phyloP scores from a whole-genome alignment of 2,888 invertebrate genomes.

The Amiota minor region DNA sequence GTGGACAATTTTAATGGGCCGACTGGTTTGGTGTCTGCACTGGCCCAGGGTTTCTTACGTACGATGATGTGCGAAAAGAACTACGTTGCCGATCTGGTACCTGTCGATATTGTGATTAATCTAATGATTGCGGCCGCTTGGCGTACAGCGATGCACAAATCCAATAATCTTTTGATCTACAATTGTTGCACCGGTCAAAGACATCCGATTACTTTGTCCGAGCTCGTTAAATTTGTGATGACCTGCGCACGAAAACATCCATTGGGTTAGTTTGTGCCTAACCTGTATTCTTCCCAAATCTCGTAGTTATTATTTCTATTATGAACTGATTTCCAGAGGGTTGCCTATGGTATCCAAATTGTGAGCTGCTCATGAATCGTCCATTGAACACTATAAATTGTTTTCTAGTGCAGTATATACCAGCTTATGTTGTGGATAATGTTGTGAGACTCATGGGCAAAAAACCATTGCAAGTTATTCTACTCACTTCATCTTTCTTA shows the following conservation, averaged over 20 bases:
- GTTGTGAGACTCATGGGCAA: conserved; percentile 84
- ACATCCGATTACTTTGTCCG: conserved; percentile 94
- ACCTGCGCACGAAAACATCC: conserved; percentile 91
- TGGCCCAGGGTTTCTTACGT: conserved; percentile 85
- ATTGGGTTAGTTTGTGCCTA: conserved; percentile 78
- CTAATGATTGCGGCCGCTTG: conserved; percentile 93
- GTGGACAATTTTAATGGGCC: conserved; percentile 98
- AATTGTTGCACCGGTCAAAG: conserved; percentile 96
- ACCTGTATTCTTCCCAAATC: background rate
- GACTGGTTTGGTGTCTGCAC: conserved; percentile 87
- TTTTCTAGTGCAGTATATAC: conserved; percentile 88
- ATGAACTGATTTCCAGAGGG: conserved; percentile 73
- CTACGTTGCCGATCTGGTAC: conserved; percentile 88
- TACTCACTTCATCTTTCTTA: background rate
- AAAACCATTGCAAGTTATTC: conserved; percentile 83
- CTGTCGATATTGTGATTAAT: conserved; percentile 94
- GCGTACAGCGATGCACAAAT: conserved; percentile 84
- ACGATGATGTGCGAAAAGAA: conserved; percentile 89
- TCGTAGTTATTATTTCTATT: conserved; percentile 15
- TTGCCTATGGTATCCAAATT: conserved; percentile 90
- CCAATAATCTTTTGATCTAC: conserved; percentile 84
- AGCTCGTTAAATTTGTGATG: conserved; percentile 89
- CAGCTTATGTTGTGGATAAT: conserved; percentile 90
- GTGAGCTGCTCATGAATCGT: conserved; percentile 83
- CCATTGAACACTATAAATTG: conserved; percentile 83